Base-by-base conservation (phyloP, 2,888 invertebrate species). In the Drosophila testacea region DNA sequence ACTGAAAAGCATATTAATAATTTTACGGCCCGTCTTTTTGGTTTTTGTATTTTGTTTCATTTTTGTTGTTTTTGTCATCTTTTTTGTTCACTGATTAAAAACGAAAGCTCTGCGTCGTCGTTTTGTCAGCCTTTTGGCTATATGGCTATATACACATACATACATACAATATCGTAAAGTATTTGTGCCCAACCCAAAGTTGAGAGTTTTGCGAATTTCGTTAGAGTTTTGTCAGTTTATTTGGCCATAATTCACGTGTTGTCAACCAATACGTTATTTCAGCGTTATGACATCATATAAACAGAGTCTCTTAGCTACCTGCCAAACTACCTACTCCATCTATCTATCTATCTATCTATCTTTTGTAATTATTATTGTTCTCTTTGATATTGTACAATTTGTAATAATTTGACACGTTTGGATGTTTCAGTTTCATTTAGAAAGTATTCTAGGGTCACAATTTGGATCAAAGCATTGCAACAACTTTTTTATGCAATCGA, bases 161-260 rank as follows among this genome's bases (percentile, higher is more conserved):
- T 10, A 50, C 9, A 32, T 9, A 32, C 32, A 32, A 32, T 32
- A 42, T 64, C 63, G 30, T 34, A 62, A 51, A 36, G 11, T 48
- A n/a, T 59, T 11, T 56, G 77, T 13, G 71, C 87, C 89, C 85
- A 87, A 73, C 89, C 87, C 77, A 48, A 71, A 71, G 48, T 69
- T 69, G 11, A 52, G 64, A 38, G 72, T 67, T 75, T 60, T 50
- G 61, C 69, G 28, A 60, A 63, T 77, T 65, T 62, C 36, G 34
- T 59, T 68, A 54, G 70, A 64, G 76, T 69, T 62, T 63, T 52
- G 28, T 54, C 60, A 44, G 62, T 65, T 68, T 65, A 41, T 67
- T 55, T 67, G 64, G 68, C 64, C 76, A 84, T 89, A 89, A 83
- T 72, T 83, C 88, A 89, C 82, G 89, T 89, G 79, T 86, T 73